A percentile compares a stretch with the other conserved stretches of the same genome.
Evolutionary conservation across 2,888 invertebrate species (phyloP).

Genomic region (Macrosiphum euphorbiae): DNA sequence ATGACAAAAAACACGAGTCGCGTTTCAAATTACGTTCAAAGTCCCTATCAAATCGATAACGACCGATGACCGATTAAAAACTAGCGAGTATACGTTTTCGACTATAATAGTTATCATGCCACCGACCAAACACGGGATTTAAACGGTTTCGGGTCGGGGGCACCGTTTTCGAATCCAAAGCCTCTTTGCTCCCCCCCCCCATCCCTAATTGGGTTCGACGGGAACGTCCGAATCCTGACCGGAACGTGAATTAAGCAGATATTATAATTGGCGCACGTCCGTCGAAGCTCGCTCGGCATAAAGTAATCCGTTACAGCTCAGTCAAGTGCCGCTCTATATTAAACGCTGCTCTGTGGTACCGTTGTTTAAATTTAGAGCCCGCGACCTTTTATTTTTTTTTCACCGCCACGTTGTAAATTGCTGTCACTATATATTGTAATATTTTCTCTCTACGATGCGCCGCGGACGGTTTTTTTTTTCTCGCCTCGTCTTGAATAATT

Average conservation of each 20-base stretch:
- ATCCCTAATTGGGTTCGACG: neutral
- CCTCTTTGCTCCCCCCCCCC: neutral
- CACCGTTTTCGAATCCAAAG: neutral
- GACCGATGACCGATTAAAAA: neutral
- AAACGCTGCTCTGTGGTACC: constrained; percentile 24
- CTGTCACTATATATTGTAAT: neutral
- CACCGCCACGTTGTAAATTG: constrained; percentile 5
- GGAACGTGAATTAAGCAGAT: constrained; percentile 19
- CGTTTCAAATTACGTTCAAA: neutral
- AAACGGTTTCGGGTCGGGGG: neutral
- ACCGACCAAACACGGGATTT: neutral
- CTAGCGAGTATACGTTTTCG: neutral
- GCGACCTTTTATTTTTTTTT: constrained; percentile 43
- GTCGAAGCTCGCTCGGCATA: constrained; percentile 23
- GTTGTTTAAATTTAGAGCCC: constrained; percentile 62
- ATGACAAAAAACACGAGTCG: neutral
- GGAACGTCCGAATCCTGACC: constrained; percentile 38
- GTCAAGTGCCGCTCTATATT: constrained; percentile 53
- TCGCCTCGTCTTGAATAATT: neutral
- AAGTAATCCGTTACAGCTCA: constrained; percentile 44
- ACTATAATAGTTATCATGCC: neutral
- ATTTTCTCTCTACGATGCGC: neutral
- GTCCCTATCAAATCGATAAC: neutral
- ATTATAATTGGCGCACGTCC: constrained; percentile 51
- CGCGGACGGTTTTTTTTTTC: neutral